Evolutionary conservation across 1,140 invertebrate genomes (phyloP).

Genomic region (Notospermus geniculatus): DNA sequence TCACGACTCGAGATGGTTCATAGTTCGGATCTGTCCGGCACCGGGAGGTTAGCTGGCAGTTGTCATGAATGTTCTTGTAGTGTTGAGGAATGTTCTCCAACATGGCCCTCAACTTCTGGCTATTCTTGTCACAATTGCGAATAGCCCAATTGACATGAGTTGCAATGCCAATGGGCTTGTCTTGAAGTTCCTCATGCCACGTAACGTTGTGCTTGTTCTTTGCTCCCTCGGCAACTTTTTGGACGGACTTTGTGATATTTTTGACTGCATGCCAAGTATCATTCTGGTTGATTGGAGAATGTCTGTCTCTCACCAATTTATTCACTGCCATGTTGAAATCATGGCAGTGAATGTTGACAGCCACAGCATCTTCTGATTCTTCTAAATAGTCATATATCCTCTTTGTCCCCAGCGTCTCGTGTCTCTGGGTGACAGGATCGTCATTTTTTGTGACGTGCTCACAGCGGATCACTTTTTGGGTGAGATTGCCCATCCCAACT

Average conservation of each 20-base stretch:
- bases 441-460: neutral
- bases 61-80: neutral
- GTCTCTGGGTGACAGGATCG: neutral
- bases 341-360: neutral
- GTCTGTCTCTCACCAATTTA: neutral
- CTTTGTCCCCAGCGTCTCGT: neutral
- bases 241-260: neutral
- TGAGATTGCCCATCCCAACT: neutral
- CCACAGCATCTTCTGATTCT: neutral
- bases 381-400: neutral
- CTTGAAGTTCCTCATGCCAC: neutral
- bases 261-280: neutral
- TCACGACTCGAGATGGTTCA: neutral
- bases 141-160: neutral
- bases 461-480: neutral
- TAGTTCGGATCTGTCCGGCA: neutral
- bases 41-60: neutral
- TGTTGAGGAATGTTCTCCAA: neutral
- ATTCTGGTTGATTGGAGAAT: neutral
- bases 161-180: neutral
- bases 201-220: neutral
- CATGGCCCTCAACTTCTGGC: neutral
- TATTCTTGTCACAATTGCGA: neutral
- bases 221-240: neutral
- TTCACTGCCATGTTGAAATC: neutral